Base-by-base conservation (phyloP, 2,888 invertebrate species). In the Hypomecis punctinalis region DNA sequence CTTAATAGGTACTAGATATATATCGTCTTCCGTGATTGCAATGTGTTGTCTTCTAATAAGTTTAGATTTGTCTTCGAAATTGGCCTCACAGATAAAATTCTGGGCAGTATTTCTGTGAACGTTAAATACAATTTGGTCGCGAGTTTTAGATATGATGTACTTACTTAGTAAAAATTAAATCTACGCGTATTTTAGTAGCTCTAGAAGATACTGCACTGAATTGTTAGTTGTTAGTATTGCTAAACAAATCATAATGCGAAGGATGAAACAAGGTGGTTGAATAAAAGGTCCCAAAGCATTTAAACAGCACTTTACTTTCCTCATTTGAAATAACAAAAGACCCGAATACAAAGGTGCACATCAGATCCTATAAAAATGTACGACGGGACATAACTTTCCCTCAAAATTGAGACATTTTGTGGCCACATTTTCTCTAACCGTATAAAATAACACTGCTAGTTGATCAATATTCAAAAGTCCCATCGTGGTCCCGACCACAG, bases 401-500 rank as follows among this genome's bases (percentile, higher is more conserved):
- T 80, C 78, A 78, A 76, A 80, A 78, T 75, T 59, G 69, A 66
- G 74, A 75, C 74, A 82, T 81, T 78, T 74, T 71, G 72, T 72
- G 74, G 70, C 72, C 67, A 81, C 73, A 76, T 77, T 71, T 75
- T 71, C 73, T 74, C 69, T 68, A 71, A 69, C 67, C 71, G 76
- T 70, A 74, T 73, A 77, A 76, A 74, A 77, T 75, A 75, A 75
- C 72, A 68, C 67, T 69, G 73, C 61, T 56, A 54, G 68, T 71
- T 84, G 82, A 90, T 92, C 89, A 91, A 90, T 91, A 92, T 92
- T 90, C 90, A 85, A 88, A 85, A 80, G 86, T 79, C 80, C 80
- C 77, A 77, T 78, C 84, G 73, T 77, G 80, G 86, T 80, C 83
- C 81, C 82, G 85, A 83, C 85, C 82, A 86, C 88, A 90, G 90